Evolutionary conservation across 2,113 vertebrate species (phyloP), one percentile per base, ranked within the genome.

Genomic region (Petrocephalus microphthalmus): DNA sequence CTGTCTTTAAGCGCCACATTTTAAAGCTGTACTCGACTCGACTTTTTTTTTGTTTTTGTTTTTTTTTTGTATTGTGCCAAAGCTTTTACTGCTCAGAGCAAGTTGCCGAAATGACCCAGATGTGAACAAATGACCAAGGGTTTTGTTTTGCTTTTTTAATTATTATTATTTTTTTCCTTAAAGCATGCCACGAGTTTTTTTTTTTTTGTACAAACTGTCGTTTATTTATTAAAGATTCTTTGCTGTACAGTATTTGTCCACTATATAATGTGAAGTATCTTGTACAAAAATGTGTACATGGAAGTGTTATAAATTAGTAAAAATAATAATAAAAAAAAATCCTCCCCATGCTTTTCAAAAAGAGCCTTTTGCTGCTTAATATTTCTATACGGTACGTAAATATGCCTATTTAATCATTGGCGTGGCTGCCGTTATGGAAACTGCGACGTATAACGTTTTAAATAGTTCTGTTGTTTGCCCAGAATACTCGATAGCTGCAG

Each of bases 251-350:
- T 96, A 95, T 97, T 95, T 96, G 96, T 95, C 96, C 95, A 96
- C 94, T 98, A 98, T 97, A 96, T 96, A 96, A 97, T 94, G 96
- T 98, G 96, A 96, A 96, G 96, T 97, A 96, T 94, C 95, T 95
- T 97, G 94, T 99, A 97, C 94, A 97, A 97, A 74, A 95, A 91
- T 94, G 95, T 96, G 94, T 94, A 94, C 94, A 95, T 95, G 94
- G 93, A 94, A 93, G 94, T 95, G 95, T 94, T 95, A 95, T 95
- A 74, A 95, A 94, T 94, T 94, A 94, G 92, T 90, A 95, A 95
- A 94, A 95, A 95, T 91, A 95, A 93, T 52, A 89, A 89, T 15
- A 84, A 45, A 67, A 45, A 67, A 85, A 53, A 53, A 56, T 33
- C 15, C 5, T 54, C 49, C 56, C 47, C 91, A 89, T 82, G 94